Base-by-base conservation (phyloP, 2,113 vertebrate species). In the Antigone vipio region DNA sequence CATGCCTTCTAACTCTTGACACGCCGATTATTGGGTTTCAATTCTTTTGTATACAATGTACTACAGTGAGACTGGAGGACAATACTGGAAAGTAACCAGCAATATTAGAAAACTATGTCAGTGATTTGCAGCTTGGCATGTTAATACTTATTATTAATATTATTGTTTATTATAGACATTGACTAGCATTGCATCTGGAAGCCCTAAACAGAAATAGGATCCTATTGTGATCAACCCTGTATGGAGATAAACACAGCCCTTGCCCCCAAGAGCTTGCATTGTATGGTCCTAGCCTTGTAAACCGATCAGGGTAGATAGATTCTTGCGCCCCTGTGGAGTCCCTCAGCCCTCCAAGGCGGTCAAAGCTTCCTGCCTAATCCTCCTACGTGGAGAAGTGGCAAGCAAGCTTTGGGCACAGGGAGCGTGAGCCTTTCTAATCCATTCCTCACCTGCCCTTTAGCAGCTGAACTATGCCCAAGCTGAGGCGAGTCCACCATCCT, bases 51-150 rank as follows among this genome's bases (percentile, higher is more conserved):
- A 92, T 91, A 97, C 79, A 89, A 96, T 95, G 90, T 82, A 68
- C 88, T 96, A 77, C 89, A 89, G 77, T 12, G 44, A 85, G 84
- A 49, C 58, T 72, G 62, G 89, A 96, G 71, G 94, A 97, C 96
- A 97, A 97, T 97, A 88, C 92, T 97, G 95, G 95, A 97, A 97
- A 96, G 94, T n/a, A 93, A 94, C 96, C 95, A 97, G 92, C 96
- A 96, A 89, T 95, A 84, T 82, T 95, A 87, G 69, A 95, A 94
- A 95, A 88, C 91, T 95, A 89, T 95, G 91, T 55, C 87, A 95
- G 52, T 94, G 96, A 96, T 93, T 96, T 95, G 84, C 89, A 95
- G 67, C 85, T 95, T 95, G 95, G 91, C 86, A 87, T 72, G 66
- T 82, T 96, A 96, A 95, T 96, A 91, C 91, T 94, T 76, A 89